Percentiles rank a stretch among this genome's conserved stretches.
Conservation (phyloP, 1,140 invertebrate genomes). For the Coelopa frigida region DNA sequence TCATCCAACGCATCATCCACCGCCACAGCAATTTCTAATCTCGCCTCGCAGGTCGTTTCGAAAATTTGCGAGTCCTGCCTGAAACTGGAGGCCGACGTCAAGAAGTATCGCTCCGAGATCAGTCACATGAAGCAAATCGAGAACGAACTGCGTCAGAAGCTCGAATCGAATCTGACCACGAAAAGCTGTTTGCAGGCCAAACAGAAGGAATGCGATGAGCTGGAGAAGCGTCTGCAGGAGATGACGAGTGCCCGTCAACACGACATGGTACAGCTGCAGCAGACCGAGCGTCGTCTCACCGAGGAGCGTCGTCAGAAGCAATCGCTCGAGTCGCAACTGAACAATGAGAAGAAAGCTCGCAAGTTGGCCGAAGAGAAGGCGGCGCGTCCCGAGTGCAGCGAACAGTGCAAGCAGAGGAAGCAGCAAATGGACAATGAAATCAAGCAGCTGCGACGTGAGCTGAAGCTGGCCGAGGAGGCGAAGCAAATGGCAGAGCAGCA, state of each 20-base stretch:
- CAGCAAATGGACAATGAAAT: conserved; percentile 73
- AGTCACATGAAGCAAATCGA: conserved; percentile 69
- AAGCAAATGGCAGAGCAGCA: conserved; percentile 37
- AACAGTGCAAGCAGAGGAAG: conserved; percentile 67
- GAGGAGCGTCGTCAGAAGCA: conserved; percentile 75
- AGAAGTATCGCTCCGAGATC: conserved; percentile 72
- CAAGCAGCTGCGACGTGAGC: conserved; percentile 63
- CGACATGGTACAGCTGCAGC: conserved; percentile 69
- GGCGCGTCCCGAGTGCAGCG: conserved; percentile 58
- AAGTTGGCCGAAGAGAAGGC: conserved; percentile 61
- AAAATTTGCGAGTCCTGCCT: conserved; percentile 43
- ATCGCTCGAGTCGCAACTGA: conserved; percentile 68
- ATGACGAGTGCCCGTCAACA: conserved; percentile 62
- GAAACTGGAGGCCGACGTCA: conserved; percentile 64
- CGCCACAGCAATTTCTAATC: conserved; percentile 29
- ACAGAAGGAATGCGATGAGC: conserved; percentile 42
- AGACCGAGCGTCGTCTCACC: conserved; percentile 70
- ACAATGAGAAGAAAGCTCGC: conserved; percentile 65
- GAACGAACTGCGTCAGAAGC: conserved; percentile 75
- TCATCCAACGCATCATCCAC: conserved; percentile 22
- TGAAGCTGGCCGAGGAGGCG: conserved; percentile 67
- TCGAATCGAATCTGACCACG: conserved; percentile 46
- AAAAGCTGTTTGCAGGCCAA: conserved; percentile 44
- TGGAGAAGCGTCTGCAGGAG: conserved; percentile 56
- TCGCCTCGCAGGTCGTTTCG: conserved; percentile 40